Evolutionary conservation across 2,113 vertebrate genomes (phyloP).

Genomic region (Nyctereutes procyonoides): DNA sequence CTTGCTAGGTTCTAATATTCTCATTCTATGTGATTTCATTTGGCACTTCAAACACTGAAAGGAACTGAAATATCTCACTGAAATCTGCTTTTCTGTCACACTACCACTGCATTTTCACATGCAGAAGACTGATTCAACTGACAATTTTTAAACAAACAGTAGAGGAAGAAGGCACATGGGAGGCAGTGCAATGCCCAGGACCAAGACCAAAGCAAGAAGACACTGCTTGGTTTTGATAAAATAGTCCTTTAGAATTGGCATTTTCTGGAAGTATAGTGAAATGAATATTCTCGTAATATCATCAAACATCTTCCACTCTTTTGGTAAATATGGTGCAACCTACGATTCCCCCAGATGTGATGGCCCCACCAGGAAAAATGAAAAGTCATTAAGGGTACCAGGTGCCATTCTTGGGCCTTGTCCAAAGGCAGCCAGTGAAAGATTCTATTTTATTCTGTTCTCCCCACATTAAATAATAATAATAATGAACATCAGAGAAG

Average conservation of each 20-base stretch:
- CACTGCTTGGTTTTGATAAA: not conserved
- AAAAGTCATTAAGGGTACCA: conserved; percentile 60
- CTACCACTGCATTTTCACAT: not conserved
- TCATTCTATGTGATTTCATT: not conserved
- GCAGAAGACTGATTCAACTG: not conserved
- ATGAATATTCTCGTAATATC: not conserved
- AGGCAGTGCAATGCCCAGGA: not conserved
- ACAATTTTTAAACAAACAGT: not conserved
- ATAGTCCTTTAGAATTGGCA: not conserved
- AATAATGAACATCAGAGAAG: conserved; percentile 36
- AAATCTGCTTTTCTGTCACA: conserved; percentile 41
- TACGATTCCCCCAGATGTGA: not conserved
- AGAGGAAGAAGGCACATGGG: not conserved
- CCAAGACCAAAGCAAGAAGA: not conserved
- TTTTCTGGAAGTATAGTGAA: not conserved
- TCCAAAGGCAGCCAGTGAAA: conserved; percentile 56
- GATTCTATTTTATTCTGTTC: conserved; percentile 43
- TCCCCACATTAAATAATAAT: conserved; percentile 41
- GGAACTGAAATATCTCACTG: conserved; percentile 4
- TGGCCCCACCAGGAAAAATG: not conserved
- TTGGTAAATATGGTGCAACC: conserved; percentile 19
- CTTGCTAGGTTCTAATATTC: not conserved
- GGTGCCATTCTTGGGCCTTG: conserved; percentile 58
- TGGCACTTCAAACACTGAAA: conserved; percentile 5
- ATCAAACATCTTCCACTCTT: not conserved